These are phyloP conservation scores for Sebastes kiyomatsui DNA, from an alignment of 2,797 vertebrate species.

Conservation along the genomic window DNA sequence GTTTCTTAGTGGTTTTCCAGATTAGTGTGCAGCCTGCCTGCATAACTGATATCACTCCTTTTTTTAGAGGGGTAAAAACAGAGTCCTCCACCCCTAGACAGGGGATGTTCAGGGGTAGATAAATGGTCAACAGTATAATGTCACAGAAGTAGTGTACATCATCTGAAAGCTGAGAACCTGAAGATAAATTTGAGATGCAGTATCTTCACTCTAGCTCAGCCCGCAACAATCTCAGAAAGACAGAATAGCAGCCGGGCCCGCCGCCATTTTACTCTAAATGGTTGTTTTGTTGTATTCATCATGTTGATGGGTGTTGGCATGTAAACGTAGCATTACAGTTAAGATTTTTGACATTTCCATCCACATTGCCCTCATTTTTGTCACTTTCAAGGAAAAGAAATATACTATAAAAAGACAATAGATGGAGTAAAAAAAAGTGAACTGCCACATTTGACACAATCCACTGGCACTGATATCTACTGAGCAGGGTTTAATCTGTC, in stretches of 20 bases:
- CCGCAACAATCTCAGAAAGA: no score
- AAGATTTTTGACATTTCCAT: constrained; percentile 1
- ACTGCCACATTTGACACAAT: constrained; percentile 10
- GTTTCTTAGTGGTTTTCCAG: constrained; percentile 55
- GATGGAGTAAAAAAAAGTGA: not conserved
- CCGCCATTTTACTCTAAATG: not conserved
- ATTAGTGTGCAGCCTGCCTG: constrained; percentile 21
- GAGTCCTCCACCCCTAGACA: no score
- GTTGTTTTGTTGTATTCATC: not conserved
- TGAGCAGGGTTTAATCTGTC: constrained; percentile 27
- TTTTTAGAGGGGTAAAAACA: no score
- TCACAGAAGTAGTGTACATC: no score
- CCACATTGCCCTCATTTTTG: not conserved
- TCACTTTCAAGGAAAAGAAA: not conserved
- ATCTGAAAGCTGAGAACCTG: no score
- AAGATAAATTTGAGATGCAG: no score
- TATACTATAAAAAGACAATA: constrained; percentile 5
- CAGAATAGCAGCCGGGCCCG: no score
- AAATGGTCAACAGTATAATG: no score
- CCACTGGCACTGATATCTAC: not conserved
- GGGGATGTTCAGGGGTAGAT: not conserved
- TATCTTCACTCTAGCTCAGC: no score
- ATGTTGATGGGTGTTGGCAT: not conserved
- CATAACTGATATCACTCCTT: constrained; percentile 23
- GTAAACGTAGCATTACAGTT: not conserved